Conservation (phyloP, 2,888 invertebrate species). For the Napeogenes sylphis region DNA sequence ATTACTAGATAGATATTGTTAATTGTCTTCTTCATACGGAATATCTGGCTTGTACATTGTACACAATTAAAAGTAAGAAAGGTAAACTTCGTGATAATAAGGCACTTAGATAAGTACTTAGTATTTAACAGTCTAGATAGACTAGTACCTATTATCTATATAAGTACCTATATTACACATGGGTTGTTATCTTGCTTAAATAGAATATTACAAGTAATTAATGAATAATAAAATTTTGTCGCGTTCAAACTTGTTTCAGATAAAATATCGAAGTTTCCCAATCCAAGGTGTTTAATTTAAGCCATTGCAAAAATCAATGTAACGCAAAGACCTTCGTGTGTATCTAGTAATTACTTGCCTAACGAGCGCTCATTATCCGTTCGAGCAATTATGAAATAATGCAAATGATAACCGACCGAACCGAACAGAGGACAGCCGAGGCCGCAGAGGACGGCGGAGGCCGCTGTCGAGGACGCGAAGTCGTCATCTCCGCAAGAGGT, state of each 20-base stretch:
- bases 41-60: too few relatives aligned
- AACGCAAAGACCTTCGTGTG: constrained; percentile 16
- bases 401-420: constrained; percentile 18
- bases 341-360: constrained; percentile 18
- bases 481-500: constrained; percentile 26
- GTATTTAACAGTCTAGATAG: too few relatives aligned
- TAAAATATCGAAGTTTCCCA: not conserved
- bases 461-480: constrained; percentile 5
- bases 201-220: too few relatives aligned
- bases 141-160: too few relatives aligned
- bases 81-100: too few relatives aligned
- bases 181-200: too few relatives aligned
- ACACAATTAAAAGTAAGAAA: too few relatives aligned
- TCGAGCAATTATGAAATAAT: constrained; percentile 21
- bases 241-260: not conserved
- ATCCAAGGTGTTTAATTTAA: constrained; percentile 6
- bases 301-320: constrained; percentile 17
- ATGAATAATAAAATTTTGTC: too few relatives aligned
- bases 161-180: too few relatives aligned
- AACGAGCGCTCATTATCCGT: constrained; percentile 19
- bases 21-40: too few relatives aligned
- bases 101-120: too few relatives aligned
- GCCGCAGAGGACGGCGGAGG: constrained; percentile 9
- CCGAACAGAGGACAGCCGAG: constrained; percentile 7
- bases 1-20: too few relatives aligned